Conservation (phyloP, 1,140 invertebrate species). For the Trachymyrmex septentrionalis region DNA sequence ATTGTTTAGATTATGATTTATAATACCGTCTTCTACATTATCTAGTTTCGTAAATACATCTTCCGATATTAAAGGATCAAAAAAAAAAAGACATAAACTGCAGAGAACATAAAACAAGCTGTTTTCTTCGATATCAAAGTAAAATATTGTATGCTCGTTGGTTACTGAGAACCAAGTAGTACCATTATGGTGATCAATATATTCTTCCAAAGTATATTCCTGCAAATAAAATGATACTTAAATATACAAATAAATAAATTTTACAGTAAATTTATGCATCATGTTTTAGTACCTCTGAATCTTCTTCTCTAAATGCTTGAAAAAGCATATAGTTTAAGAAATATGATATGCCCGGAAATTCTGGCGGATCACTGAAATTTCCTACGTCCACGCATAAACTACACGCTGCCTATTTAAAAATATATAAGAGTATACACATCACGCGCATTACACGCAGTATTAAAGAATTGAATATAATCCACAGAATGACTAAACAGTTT, state of each 20-base stretch:
- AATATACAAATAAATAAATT: background rate
- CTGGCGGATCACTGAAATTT: slow-evolving; percentile 90
- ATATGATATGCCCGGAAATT: slow-evolving; percentile 96
- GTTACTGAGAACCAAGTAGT: slow-evolving; percentile 94
- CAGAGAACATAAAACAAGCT: slow-evolving; percentile 92
- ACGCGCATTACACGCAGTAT: background rate
- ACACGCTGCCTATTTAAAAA: slow-evolving; percentile 89
- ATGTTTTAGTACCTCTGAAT: slow-evolving; percentile 87
- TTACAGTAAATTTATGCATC: background rate
- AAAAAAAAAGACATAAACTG: slow-evolving; percentile 96
- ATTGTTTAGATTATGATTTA: background rate
- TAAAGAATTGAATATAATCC: background rate
- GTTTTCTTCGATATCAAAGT: slow-evolving; percentile 95
- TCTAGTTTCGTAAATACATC: slow-evolving; percentile 95
- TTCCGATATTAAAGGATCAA: slow-evolving; percentile 94
- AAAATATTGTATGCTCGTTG: slow-evolving; percentile 94
- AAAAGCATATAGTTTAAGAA: slow-evolving; percentile 99
- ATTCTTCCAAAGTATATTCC: slow-evolving; percentile 93
- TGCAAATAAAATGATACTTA: slow-evolving; percentile 55
- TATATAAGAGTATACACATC: no score
- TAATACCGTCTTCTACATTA: slow-evolving; percentile 94
- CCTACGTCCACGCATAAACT: slow-evolving; percentile 91
- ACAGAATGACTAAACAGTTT: background rate
- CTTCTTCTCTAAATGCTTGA: slow-evolving; percentile 96
- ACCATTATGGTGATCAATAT: slow-evolving; percentile 93